Percentiles rank a stretch among this genome's conserved stretches.
phyloP scores from a whole-genome alignment of 2,888 invertebrate species.

The Catocala nupta region DNA sequence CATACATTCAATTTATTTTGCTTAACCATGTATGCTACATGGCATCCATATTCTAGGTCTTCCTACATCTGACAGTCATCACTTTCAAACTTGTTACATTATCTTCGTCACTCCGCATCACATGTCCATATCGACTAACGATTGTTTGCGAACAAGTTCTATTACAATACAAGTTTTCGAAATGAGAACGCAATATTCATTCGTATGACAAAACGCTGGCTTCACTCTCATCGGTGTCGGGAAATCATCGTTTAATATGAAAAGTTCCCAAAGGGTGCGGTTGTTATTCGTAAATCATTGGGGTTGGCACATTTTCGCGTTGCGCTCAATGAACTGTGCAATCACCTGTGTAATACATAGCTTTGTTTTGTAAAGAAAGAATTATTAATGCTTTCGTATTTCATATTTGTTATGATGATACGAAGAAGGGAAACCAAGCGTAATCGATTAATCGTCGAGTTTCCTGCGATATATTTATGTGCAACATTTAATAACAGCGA shows the following conservation, averaged over 20 bases:
- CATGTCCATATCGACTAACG: not conserved
- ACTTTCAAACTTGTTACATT: too few relatives aligned
- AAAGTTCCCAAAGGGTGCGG: slow-evolving; percentile 9
- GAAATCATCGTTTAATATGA: slow-evolving; percentile 8
- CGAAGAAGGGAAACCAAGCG: too few relatives aligned
- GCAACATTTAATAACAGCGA: too few relatives aligned
- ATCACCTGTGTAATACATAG: slow-evolving; percentile 21
- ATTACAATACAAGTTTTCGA: not conserved
- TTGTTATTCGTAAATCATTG: slow-evolving; percentile 30
- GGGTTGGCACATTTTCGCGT: slow-evolving; percentile 23
- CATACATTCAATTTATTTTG: too few relatives aligned
- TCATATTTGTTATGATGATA: slow-evolving; percentile 8
- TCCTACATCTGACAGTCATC: too few relatives aligned
- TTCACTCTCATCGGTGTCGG: not conserved
- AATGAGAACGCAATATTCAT: not conserved
- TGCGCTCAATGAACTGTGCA: slow-evolving; percentile 26
- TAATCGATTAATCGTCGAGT: not conserved
- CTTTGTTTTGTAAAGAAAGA: slow-evolving; percentile 12
- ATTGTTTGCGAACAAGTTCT: not conserved
- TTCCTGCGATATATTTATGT: not conserved
- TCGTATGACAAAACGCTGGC: not conserved
- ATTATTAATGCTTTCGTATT: slow-evolving; percentile 6
- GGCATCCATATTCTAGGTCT: too few relatives aligned
- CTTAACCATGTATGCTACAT: too few relatives aligned
- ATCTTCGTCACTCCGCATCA: not conserved